A percentile compares a stretch with the other conserved stretches of the same genome.
These are phyloP conservation scores for Aethes cnicana DNA, from an alignment of 2,888 invertebrate genomes.

Conservation along the genomic window DNA sequence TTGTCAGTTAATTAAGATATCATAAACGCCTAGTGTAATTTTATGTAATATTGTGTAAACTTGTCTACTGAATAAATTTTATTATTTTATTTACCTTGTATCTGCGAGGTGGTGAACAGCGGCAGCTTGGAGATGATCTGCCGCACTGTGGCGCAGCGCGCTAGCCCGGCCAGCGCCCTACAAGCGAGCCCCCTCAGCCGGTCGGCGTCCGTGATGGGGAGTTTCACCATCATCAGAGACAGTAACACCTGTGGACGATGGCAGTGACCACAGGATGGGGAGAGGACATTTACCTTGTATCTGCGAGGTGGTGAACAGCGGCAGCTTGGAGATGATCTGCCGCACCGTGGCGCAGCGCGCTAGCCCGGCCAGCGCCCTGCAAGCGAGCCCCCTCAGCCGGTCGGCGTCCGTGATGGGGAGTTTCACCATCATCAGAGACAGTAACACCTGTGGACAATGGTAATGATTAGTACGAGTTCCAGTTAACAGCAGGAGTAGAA, in stretches of 20 bases:
- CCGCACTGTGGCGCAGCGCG: constrained; percentile 94
- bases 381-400: constrained; percentile 95
- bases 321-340: constrained; percentile 97
- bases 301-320: constrained; percentile 95
- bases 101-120: constrained; percentile 94
- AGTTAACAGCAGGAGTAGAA: too few species aligned
- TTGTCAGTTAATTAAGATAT: too few species aligned
- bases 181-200: constrained; percentile 96
- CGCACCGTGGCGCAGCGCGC: constrained; percentile 96
- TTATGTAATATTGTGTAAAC: too few species aligned
- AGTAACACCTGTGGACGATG: too few species aligned
- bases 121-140: constrained; percentile 98
- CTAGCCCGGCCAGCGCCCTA: constrained; percentile 94
- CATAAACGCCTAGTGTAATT: too few species aligned
- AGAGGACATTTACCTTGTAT: constrained; percentile 85
- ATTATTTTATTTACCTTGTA: too few species aligned
- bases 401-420: constrained; percentile 98
- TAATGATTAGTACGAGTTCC: background rate
- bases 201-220: constrained; percentile 92
- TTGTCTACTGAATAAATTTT: too few species aligned
- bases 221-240: background rate
- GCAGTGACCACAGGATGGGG: too few species aligned
- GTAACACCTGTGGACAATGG: constrained; percentile 83
- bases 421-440: constrained; percentile 94
- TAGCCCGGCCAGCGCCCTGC: constrained; percentile 95